phyloP scores from a whole-genome alignment of 1,140 invertebrate genomes.

The Aphis craccivora region DNA sequence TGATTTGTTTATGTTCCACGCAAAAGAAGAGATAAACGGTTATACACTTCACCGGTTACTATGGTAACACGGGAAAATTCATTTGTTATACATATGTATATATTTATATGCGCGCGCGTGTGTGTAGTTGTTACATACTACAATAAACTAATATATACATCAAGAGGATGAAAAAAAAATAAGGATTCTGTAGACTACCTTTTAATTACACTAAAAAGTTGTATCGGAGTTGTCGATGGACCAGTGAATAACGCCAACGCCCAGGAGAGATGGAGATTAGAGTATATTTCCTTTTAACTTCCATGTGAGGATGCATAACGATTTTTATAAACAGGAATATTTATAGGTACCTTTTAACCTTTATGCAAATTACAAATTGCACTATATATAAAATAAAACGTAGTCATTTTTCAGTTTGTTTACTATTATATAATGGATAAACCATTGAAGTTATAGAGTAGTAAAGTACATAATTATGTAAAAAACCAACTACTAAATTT shows the following conservation, averaged over 20 bases:
- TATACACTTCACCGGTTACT: conserved; percentile 27
- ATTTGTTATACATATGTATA: neutral
- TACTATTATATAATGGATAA: neutral
- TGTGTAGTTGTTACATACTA: neutral
- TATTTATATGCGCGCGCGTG: neutral
- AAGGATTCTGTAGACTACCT: neutral
- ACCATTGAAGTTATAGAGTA: neutral
- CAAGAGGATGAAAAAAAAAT: neutral
- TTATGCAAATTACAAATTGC: neutral
- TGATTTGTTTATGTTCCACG: conserved; percentile 20
- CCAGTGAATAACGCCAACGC: neutral
- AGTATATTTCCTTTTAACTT: neutral
- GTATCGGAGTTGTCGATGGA: neutral
- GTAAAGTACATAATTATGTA: neutral
- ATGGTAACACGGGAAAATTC: conserved; percentile 9
- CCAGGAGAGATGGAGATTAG: neutral
- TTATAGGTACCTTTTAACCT: conserved; percentile 5
- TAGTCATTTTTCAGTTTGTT: neutral
- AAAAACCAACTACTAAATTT: neutral
- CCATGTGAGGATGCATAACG: neutral
- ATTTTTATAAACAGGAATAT: conserved; percentile 2
- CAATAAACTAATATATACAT: conserved; percentile 9
- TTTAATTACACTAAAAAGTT: conserved; percentile 55
- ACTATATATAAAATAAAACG: neutral
- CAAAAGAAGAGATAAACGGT: conserved; percentile 42